phyloP scores from a whole-genome alignment of 2,113 vertebrate species.

The Malurus cyaneus region DNA sequence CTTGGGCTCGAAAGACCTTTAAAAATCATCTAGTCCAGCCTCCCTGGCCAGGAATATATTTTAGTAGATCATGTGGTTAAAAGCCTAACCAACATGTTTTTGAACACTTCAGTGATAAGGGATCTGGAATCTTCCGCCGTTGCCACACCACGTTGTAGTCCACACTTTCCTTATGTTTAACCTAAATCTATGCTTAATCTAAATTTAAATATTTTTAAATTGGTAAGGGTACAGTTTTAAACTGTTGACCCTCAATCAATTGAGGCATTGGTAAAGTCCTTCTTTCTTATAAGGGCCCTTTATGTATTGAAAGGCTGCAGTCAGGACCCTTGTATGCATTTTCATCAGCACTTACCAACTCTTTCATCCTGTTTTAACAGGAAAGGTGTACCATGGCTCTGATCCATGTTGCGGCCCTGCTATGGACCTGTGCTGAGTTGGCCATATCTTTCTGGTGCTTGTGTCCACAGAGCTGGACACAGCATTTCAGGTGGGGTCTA shows the following conservation, averaged over 20 bases:
- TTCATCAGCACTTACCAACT: not conserved
- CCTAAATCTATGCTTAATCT: not conserved
- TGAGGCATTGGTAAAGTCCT: not conserved
- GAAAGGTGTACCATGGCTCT: not conserved
- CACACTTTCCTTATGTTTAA: not conserved
- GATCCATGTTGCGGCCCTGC: not conserved
- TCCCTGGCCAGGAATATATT: not conserved
- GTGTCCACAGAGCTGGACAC: not conserved
- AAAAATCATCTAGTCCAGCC: not conserved
- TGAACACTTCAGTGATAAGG: not conserved
- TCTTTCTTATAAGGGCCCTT: accelerated
- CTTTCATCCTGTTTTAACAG: not conserved
- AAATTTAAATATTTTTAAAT: not conserved
- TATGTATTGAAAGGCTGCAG: not conserved
- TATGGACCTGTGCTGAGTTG: not conserved
- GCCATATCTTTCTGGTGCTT: not conserved
- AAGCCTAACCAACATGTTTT: not conserved
- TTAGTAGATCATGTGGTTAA: not conserved
- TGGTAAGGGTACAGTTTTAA: not conserved
- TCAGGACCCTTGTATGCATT: not conserved
- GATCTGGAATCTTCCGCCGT: accelerated
- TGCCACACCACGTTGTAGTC: not conserved
- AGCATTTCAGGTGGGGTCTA: not conserved
- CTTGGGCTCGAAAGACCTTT: not conserved
- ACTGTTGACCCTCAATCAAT: not conserved